Base-by-base conservation (phyloP, 92 coral and sea anemone species). In the Zoanthus solanderi region DNA sequence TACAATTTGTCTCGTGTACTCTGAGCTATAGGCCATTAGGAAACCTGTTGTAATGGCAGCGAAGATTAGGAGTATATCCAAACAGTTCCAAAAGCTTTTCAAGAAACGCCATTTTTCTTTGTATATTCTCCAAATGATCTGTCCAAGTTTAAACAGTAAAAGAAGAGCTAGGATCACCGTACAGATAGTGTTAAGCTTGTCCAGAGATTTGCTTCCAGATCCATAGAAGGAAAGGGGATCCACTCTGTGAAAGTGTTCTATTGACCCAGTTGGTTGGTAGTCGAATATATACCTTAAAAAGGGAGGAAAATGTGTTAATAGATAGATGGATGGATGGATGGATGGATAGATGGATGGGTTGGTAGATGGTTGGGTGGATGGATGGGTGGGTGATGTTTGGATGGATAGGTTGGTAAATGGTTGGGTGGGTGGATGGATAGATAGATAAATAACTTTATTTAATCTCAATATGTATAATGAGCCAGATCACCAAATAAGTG, bases 41-140 rank as follows among this genome's bases (percentile, higher is more conserved):
- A 60, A 23, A 16, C 44, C 57, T 28, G 84, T 45, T 1, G 57
- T 34, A 2, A 80, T 42, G 57, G 84, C n/a, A 18, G 23, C 84
- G 5, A 61, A 23, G 48, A 63, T 42, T 10, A 80, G 72, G 2
- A 80, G 58, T 63, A 68, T 68, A 65, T 80, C 84, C 58, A 63
- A n/a, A 10, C 84, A 80, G 73, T 80, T 80, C 84, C 84, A 80
- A 65, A 80, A 80, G 18, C 84, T 63, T 61, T 80, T 80, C 6
- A 80, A 45, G 16, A 12, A 80, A 11, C 73, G 23, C 3, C 28
- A 80, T 37, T 15, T 63, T 7, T 80, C 74, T 34, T 80, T 80
- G 17, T 66, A 63, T 17, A 80, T 42, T 65, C 48, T 80, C 75
- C 72, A 80, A 11, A 60, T 45, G 14, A 29, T 45, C 28, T 80